Base-by-base conservation (phyloP, 2,113 vertebrate species). In the Scomber scombrus region DNA sequence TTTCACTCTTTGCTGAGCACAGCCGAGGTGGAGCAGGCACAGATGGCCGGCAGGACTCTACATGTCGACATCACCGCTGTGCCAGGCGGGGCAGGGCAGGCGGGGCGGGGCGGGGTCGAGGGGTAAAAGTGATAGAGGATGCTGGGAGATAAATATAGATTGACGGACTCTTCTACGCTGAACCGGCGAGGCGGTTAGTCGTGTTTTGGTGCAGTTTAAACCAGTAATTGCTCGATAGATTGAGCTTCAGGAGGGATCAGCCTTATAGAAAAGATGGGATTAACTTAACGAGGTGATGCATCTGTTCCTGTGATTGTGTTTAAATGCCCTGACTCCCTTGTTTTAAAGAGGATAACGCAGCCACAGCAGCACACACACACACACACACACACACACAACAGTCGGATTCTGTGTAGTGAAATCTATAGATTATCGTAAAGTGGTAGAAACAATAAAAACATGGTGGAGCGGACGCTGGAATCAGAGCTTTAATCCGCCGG, bases 261-360 rank as follows among this genome's bases (percentile, higher is more conserved):
- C 46, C 56, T 6, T 15, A 58, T 56, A 60, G 56, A 52, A 68
- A 75, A 55, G 80, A 60, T 43, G 70, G 83, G 88, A 89, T 90
- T 90, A 89, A 78, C 6, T 52, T 93, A 90, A 93, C 77, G 78
- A 91, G 84, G 81, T 16, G 71, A 88, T 71, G 87, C 92, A 91
- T 85, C 81, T 91, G 90, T 80, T 91, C 2, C 58, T 52, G 0
- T 77, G 80, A 79, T 88, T 86, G 80, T 71, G 84, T 77, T 82
- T 89, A 85, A 82, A 81, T 71, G 81, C 66, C 82, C 15, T 26
- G 23, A 63, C 69, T 55, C 71, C 62, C 2, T 52, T 49, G 21
- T 77, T 78, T 84, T 61, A 88, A 78, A 90, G 88, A 89, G 83
- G 84, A 90, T 89, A 74, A 88, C 61, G 3, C 74, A 62, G 73